Base-by-base conservation (phyloP, 2,888 invertebrate genomes). In the Phoronis australis region DNA sequence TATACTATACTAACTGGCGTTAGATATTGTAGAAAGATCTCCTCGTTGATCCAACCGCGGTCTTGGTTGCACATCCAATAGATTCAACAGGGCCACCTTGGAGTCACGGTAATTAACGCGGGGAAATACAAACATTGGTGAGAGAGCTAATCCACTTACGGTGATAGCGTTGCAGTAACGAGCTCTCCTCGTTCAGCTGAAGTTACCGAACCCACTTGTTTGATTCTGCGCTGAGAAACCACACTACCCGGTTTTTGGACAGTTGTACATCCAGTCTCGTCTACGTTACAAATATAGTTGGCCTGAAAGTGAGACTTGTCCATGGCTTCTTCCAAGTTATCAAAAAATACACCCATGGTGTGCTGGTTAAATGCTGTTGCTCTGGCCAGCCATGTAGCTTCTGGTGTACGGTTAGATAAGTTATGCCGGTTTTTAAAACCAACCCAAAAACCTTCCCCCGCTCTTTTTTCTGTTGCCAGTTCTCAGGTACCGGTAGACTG, bases 21-120 rank as follows among this genome's bases (percentile, higher is more conserved):
- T 40, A 55, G 25, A 25, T 46, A 53, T 21, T 55, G 21, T 4
- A 55, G 20, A 42, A 53, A 56, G 23, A 50, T 12, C n/a, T 47
- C 53, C 24, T 41, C 46, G 43, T 50, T 55, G 3, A 54, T 56
- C 55, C 55, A 55, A 15, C 51, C n/a, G n/a, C 55, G n/a, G 41
- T 37, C 23, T 25, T 38, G 23, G 44, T 45, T 31, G 45, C 49
- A 39, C 25, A 4, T 4, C 53, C 55, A 24, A 47, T 50, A 12
- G 48, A 55, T 4, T 39, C 35, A 18, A 41, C 24, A 20, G 55
- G 55, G 22, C 42, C 42, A 27, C 48, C 49, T 12, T 22, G 22
- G 25, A 49, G 9, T 50, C 42, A 5, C 47, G 26, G 26, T 48
- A 48, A 37, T 50, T 50, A 2, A 48, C 47, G 12, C 50, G 27